Evolutionary conservation across 2,888 invertebrate genomes (phyloP), one percentile per base, ranked within the genome.

Genomic region (Gonocerus acuteangulatus): DNA sequence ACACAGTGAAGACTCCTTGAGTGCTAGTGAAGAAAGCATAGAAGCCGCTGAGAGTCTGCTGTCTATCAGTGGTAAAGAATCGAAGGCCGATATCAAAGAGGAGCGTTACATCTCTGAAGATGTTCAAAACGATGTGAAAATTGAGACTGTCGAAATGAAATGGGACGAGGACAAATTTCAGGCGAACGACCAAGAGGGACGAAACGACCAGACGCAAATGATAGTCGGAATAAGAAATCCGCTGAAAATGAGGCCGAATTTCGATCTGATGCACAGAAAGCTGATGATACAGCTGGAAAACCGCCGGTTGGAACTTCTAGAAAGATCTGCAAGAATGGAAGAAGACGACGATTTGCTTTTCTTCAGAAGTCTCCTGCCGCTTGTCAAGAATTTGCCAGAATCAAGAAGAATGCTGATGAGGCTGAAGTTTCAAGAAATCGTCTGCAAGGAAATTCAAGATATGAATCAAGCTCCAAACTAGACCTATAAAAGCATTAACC

Each of bases 341-440:
- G 61, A 69, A 45, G 74, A 74, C 58, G 74, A 74, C 60, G 74
- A 74, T 68, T 74, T 74, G 62, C 72, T 72, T 65, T 74, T 74
- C 64, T 68, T 74, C 23, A 72, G 74, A 70, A 74, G 74, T 62
- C 70, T 74, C 4, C 62, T 74, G 57, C 74, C 74, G 3, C 45
- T 48, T 21, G 57, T 62, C 32, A 71, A 71, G 61, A 71, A 70
- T 9, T 52, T 74, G 58, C 71, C 74, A 2, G 70, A 72, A 13
- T 73, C 74, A 49, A 68, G 72, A 39, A 68, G 71, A 62, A 73
- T 74, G 72, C 66, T 72, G 48, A 69, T 74, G 1, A 67, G 74
- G 63, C 73, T 74, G 69, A 73, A 73, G 62, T 74, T 74, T 71
- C 73, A 74, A 49, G 73, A 74, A 62, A 59, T 74, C 56, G 72